phyloP scores from a whole-genome alignment of 2,113 vertebrate species.

The Esox niger region DNA sequence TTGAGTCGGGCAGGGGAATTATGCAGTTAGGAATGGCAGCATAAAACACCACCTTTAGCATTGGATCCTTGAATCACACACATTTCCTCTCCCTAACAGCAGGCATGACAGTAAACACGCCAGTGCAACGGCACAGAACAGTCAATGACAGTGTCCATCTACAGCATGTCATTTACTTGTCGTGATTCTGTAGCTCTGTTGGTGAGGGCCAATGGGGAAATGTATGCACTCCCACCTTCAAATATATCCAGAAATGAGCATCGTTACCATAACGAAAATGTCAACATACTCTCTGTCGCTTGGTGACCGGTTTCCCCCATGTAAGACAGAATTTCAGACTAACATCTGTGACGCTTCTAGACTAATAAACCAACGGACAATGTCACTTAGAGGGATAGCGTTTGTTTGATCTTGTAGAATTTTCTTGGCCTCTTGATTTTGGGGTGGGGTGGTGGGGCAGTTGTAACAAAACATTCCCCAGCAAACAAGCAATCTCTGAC shows the following conservation, averaged over 20 bases:
- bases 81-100: constrained; percentile 23
- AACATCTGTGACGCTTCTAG: constrained; percentile 12
- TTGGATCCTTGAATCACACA: constrained; percentile 55
- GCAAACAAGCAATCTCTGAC: no score
- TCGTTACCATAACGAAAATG: no score
- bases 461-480: no score
- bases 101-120: constrained; percentile 33
- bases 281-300: no score
- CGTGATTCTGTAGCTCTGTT: no score
- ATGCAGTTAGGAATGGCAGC: constrained; percentile 31
- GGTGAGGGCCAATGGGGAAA: no score
- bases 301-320: constrained; percentile 15
- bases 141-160: constrained; percentile 40
- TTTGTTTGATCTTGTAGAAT: not conserved
- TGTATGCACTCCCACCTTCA: no score
- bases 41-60: constrained; percentile 65
- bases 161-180: no score
- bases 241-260: no score
- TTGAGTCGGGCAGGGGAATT: constrained; percentile 10
- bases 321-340: constrained; percentile 44
- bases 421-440: no score
- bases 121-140: constrained; percentile 36
- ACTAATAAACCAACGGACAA: constrained; percentile 18
- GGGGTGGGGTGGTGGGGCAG: no score
- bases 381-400: constrained; percentile 18